Evolutionary conservation across 2,888 invertebrate species (phyloP).

Genomic region (Lasioglossum calceatum): DNA sequence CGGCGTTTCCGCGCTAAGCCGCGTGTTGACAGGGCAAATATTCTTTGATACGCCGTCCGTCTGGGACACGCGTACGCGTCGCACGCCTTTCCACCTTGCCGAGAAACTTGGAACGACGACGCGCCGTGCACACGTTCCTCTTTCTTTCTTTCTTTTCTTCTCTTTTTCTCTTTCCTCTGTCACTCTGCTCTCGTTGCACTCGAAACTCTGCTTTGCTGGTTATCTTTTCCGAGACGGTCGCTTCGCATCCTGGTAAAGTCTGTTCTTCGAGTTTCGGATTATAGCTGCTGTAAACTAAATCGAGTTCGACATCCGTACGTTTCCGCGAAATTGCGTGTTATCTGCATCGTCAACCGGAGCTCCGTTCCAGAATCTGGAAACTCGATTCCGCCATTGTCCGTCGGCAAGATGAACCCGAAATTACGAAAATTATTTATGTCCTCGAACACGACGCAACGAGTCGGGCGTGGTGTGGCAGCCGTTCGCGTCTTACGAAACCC

Average conservation of each 20-base stretch:
- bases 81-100: conserved; percentile 64
- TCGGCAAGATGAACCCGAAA: not conserved
- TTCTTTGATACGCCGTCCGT: conserved; percentile 81
- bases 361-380: not conserved
- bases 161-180: not conserved
- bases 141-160: not conserved
- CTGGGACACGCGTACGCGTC: conserved; percentile 80
- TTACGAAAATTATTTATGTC: not conserved
- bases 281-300: not conserved
- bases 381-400: not conserved
- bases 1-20: conserved; percentile 74
- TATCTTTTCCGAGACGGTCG: not conserved
- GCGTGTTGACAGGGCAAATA: conserved; percentile 81
- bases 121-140: not conserved
- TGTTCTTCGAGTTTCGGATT: not conserved
- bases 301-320: not conserved
- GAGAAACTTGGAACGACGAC: conserved; percentile 54
- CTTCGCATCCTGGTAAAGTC: not conserved
- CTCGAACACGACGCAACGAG: not conserved
- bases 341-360: not conserved
- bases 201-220: not conserved
- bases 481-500: not conserved
- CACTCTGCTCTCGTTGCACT: not conserved
- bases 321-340: not conserved
- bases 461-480: not conserved